Evolutionary conservation across 1,140 invertebrate species (phyloP), one percentile per base, ranked within the genome.

Genomic region (Adelges cooleyi): DNA sequence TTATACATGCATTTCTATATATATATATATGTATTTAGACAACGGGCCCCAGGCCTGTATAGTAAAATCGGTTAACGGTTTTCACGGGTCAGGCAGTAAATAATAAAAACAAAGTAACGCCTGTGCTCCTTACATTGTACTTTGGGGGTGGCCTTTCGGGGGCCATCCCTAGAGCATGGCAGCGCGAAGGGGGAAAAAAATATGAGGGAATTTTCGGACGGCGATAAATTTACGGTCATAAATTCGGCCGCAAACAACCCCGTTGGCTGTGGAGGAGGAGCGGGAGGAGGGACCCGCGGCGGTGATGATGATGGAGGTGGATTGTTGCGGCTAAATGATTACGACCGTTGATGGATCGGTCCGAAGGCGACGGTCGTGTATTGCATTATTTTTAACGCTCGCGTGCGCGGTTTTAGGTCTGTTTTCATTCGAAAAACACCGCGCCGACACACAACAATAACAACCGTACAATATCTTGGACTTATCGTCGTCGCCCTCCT

Each of bases 241-340:
- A 59, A 59, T 59, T 44, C 23, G 15, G 6, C 4, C 36, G 10
- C 36, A 44, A 59, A 44, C 33, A 13, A 5, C 29, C 36, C 51
- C 50, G 50, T 52, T 27, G 6, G 13, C 6, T 36, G 13, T 36
- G 33, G 6, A 13, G 13, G n/a, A n/a, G n/a, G n/a, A n/a, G n/a
- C n/a, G n/a, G n/a, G n/a, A n/a, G n/a, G n/a, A n/a, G n/a, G n/a
- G n/a, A n/a, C n/a, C n/a, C n/a, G n/a, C n/a, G n/a, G n/a, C n/a
- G n/a, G n/a, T n/a, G n/a, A n/a, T n/a, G n/a, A n/a, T n/a, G n/a
- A n/a, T n/a, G n/a, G n/a, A n/a, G n/a, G 33, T 3, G 20, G 20
- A 38, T 54, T 38, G 52, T 42, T 56, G 54, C 22, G 54, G 54
- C 23, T 42, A 59, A 59, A 59, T 59, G 54, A 59, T 59, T 59